Evolutionary conservation across 2,113 vertebrate species (phyloP), one percentile per base, ranked within the genome.

Genomic region (Morone saxatilis): DNA sequence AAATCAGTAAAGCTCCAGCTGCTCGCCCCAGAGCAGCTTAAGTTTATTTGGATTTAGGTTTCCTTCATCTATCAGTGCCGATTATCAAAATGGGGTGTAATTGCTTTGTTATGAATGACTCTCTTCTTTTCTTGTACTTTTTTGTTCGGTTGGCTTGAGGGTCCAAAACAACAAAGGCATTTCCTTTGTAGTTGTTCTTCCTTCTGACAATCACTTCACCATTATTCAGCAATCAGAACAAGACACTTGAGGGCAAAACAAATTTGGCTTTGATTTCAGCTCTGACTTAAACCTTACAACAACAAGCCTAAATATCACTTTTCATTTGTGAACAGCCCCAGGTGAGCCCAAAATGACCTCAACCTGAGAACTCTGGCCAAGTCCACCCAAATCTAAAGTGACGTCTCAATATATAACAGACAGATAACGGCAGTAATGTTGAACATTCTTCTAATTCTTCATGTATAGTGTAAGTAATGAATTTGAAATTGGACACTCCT

Each of bases 41-140:
- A 51, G 70, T 93, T 88, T 93, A 86, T 93, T 91, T 94, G 85
- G 85, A 89, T 84, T 89, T 78, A 40, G 82, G 77, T 88, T 90
- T 86, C 91, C 89, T 87, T 90, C 88, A 88, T 93, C 86, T 85
- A 87, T 91, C 81, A 76, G 51, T 63, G 80, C 85, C 91, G 89
- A 91, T 93, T 91, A 94, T 90, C 73, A 87, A 54, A 76, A 53
- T 19, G 78, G 77, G 56, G 40, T 76, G 81, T 91, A 93, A 92
- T 80, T 84, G 62, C 69, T 73, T 78, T 93, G 89, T 93, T 94
- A 71, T 94, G 88, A 92, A 91, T 86, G 77, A 68, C 88, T 79
- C 83, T 73, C 47, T 66, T 91, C 60, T 87, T 73, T 72, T 91
- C 71, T 82, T 79, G 41, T 56, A n/a, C 62, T 61, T 67, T 73